phyloP scores from a whole-genome alignment of 2,888 invertebrate genomes.

The Pelosia muscerda region DNA sequence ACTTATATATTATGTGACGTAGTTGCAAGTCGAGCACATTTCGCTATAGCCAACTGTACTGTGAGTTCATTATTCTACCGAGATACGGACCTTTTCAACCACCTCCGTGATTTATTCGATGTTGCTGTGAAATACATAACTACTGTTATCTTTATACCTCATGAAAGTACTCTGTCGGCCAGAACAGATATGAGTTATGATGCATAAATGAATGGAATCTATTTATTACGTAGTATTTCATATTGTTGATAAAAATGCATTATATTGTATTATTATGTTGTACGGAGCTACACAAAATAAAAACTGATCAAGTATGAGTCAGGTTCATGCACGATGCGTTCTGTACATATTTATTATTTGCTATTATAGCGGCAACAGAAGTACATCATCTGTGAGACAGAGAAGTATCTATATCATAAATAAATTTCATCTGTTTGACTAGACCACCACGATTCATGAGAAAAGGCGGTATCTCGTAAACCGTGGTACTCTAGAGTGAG shows the following conservation, averaged over 20 bases:
- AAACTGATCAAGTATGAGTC: no score
- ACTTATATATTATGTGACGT: no score
- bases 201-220: constrained; percentile 27
- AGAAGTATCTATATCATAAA: no score
- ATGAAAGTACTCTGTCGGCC: constrained; percentile 22
- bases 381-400: no score
- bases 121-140: constrained; percentile 41
- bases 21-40: constrained; percentile 2
- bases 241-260: neutral
- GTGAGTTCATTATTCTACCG: constrained; percentile 33
- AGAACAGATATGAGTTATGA: constrained; percentile 28
- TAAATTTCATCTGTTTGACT: no score
- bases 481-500: no score
- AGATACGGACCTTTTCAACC: constrained; percentile 34
- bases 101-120: constrained; percentile 40
- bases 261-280: neutral
- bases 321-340: no score
- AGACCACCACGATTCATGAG: no score
- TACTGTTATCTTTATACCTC: constrained; percentile 38
- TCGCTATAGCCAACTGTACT: constrained; percentile 13
- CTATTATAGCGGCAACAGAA: no score
- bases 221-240: neutral
- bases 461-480: no score
- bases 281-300: no score
- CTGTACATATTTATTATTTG: no score